A percentile compares a stretch with the other conserved stretches of the same genome.
Evolutionary conservation across 1,140 invertebrate genomes (phyloP).

Genomic region (Tribolium madens): DNA sequence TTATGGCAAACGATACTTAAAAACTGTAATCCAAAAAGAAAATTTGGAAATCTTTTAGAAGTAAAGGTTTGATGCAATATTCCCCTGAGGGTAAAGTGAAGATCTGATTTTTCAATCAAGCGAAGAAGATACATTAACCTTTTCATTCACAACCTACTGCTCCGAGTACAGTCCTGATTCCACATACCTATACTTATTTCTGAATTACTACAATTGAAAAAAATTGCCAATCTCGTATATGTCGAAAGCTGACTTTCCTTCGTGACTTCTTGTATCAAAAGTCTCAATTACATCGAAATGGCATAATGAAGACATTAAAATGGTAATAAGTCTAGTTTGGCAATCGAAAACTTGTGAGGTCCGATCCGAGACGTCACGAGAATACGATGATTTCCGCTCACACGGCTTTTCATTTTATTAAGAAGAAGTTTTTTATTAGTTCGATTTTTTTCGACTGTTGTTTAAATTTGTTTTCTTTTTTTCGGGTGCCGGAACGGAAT

Average conservation of each 20-base stretch:
- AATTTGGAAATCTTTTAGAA: neutral
- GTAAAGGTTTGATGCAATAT: no score
- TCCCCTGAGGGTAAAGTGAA: no score
- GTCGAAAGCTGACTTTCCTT: constrained; percentile 5
- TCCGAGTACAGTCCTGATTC: neutral
- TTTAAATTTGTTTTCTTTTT: constrained; percentile 52
- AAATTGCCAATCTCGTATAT: neutral
- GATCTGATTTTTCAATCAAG: neutral
- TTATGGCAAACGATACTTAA: no score
- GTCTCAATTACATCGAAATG: constrained; percentile 47
- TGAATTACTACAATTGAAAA: neutral
- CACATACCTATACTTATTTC: neutral
- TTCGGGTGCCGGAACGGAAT: constrained; percentile 52
- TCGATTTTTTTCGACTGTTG: no score
- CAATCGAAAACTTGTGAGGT: constrained; percentile 50
- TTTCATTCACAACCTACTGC: neutral
- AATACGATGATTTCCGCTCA: constrained; percentile 24
- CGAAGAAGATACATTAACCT: neutral
- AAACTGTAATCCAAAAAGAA: no score
- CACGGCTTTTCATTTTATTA: constrained; percentile 35
- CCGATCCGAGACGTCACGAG: constrained; percentile 38
- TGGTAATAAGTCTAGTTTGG: constrained; percentile 55
- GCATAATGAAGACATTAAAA: constrained; percentile 56
- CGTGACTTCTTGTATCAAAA: constrained; percentile 28
- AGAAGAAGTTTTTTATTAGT: neutral